These are phyloP conservation scores for Anodontia alba DNA, from an alignment of 2,888 invertebrate species.

Conservation along the genomic window DNA sequence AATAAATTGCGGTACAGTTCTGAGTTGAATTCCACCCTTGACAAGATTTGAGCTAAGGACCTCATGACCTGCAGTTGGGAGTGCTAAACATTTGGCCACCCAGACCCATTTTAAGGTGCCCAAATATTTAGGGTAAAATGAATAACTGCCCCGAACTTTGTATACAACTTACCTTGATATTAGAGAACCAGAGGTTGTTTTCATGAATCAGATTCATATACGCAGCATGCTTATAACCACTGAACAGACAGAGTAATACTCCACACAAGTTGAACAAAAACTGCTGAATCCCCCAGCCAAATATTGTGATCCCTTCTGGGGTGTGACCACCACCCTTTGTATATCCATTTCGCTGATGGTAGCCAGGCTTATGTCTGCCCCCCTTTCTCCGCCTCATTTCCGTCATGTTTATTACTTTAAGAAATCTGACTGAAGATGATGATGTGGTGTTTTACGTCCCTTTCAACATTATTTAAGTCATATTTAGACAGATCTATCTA, in stretches of 20 bases:
- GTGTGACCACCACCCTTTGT: constrained; percentile 43
- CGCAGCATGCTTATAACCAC: constrained; percentile 73
- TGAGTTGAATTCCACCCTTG: too few relatives aligned
- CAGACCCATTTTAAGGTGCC: too few relatives aligned
- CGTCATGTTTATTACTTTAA: constrained; percentile 58
- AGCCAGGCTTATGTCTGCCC: constrained; percentile 51
- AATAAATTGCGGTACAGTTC: too few relatives aligned
- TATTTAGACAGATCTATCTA: too few relatives aligned
- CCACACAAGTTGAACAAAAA: constrained; percentile 58
- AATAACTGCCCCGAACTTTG: too few relatives aligned
- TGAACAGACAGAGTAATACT: constrained; percentile 61
- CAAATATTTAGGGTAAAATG: too few relatives aligned
- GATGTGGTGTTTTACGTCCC: too few relatives aligned
- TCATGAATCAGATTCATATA: constrained; percentile 84
- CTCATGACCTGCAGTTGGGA: too few relatives aligned
- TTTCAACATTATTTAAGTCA: too few relatives aligned
- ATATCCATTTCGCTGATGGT: constrained; percentile 61
- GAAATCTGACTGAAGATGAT: too few relatives aligned
- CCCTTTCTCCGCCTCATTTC: constrained; percentile 64
- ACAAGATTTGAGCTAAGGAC: too few relatives aligned
- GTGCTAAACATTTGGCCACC: too few relatives aligned
- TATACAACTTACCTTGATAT: constrained; percentile 84
- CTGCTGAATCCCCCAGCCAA: constrained; percentile 66
- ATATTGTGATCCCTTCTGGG: constrained; percentile 53
- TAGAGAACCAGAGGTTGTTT: constrained; percentile 85